Percentiles rank a stretch among this genome's conserved stretches.
Conservation (phyloP, 2,888 invertebrate genomes). For the Pyrocoelia pectoralis region DNA sequence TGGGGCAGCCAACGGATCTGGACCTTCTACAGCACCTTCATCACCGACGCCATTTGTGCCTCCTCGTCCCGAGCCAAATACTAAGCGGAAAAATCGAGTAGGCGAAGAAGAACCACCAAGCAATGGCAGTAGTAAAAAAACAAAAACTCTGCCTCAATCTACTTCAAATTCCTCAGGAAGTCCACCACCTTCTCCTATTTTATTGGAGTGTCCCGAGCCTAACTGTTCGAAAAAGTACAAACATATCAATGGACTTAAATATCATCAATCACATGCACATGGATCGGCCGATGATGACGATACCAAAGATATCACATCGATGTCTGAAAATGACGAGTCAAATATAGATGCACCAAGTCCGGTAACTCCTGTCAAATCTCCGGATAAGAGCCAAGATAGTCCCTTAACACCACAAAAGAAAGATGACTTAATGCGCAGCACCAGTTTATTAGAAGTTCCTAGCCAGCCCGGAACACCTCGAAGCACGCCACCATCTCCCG, state of each 20-base stretch:
- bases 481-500: conserved; percentile 58
- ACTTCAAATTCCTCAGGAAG: conserved; percentile 64
- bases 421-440: conserved; percentile 49
- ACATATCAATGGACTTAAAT: conserved; percentile 94
- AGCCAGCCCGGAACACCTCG: conserved; percentile 56
- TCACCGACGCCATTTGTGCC: conserved; percentile 71
- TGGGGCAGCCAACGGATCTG: conserved; percentile 69
- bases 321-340: conserved; percentile 78
- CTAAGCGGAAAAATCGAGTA: conserved; percentile 61
- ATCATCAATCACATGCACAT: conserved; percentile 96
- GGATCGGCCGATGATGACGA: conserved; percentile 78
- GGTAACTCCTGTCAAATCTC: conserved; percentile 70
- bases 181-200: conserved; percentile 81
- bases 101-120: conserved; percentile 57
- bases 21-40: conserved; percentile 62
- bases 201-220: conserved; percentile 94
- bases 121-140: conserved; percentile 57
- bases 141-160: conserved; percentile 57
- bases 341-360: conserved; percentile 69
- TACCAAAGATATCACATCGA: conserved; percentile 71
- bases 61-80: conserved; percentile 64
- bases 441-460: conserved; percentile 50
- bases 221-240: conserved; percentile 98
- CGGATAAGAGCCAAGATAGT: conserved; percentile 66
- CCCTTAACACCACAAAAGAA: conserved; percentile 64